Percentiles rank a stretch among this genome's conserved stretches.
phyloP scores from a whole-genome alignment of 2,113 vertebrate genomes.

The Lates calcarifer region DNA sequence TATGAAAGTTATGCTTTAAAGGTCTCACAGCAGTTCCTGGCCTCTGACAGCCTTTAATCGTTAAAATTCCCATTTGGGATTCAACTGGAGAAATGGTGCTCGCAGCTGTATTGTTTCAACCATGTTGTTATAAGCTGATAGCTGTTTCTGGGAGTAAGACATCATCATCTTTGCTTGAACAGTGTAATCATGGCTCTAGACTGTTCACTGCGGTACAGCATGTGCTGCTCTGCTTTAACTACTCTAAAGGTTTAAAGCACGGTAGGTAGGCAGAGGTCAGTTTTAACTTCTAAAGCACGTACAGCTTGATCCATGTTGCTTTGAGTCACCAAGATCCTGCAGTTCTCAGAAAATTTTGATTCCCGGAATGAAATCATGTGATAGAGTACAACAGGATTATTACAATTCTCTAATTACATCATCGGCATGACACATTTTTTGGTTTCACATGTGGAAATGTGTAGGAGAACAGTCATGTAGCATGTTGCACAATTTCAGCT shows the following conservation, averaged over 20 bases:
- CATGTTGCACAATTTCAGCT: background rate
- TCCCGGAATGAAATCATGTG: background rate
- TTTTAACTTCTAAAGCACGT: background rate
- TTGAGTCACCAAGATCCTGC: background rate
- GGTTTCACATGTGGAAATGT: background rate
- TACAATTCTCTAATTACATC: conserved; percentile 6
- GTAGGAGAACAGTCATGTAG: background rate
- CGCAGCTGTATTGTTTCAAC: conserved; percentile 19
- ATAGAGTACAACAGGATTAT: conserved; percentile 10
- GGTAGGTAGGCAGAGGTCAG: background rate
- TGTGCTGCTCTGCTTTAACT: conserved; percentile 12
- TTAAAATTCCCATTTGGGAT: conserved; percentile 33
- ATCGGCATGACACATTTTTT: background rate
- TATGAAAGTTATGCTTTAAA: conserved; percentile 29
- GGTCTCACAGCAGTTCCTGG: conserved; percentile 4
- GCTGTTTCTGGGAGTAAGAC: conserved; percentile 22
- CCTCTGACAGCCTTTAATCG: conserved; percentile 17
- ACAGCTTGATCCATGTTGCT: background rate
- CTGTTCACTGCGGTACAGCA: conserved; percentile 6
- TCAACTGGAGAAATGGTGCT: conserved; percentile 6
- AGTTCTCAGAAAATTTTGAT: background rate
- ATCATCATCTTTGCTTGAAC: background rate
- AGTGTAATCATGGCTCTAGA: conserved; percentile 7
- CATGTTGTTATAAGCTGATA: conserved; percentile 8
- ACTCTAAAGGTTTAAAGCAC: background rate